Evolutionary conservation across 2,113 vertebrate genomes (phyloP), one percentile per base, ranked within the genome.

Genomic region (Gopherus evgoodei): DNA sequence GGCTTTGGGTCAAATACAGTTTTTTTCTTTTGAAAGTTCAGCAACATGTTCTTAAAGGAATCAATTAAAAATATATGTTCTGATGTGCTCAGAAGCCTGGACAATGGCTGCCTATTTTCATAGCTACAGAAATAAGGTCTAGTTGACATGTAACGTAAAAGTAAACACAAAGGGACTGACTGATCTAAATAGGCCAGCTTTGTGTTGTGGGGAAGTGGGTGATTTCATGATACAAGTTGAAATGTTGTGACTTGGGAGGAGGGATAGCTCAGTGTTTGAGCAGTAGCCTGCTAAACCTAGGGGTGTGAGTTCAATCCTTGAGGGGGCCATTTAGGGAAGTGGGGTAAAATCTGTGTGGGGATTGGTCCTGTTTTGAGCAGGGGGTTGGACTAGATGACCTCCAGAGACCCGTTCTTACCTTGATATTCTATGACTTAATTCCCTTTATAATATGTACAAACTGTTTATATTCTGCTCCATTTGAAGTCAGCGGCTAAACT

Each of bases 371-470:
- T 11, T 49, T 49, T 49, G 47, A 49, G 8, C 47, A 11, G 47
- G 47, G 47, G 10, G 47, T 49, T 11, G 47, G 47, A 49, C 47
- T 49, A 49, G 47, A 49, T 49, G 47, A 49, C 47, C 47, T 49
- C 47, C 47, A 11, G 47, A 49, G 10, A 10, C 10, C 47, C 47
- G 9, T 47, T 47, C 47, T 9, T 3, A 47, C 47, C 47, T 11
- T 10, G 10, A 49, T 49, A 49, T 11, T 11, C 47, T 49, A 49
- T 49, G 47, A 49, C 0, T 11, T 93, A 94, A 96, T 96, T 97
- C 88, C 91, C 95, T 95, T 97, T 86, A 91, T 95, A 38, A 92
- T 96, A 94, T 93, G 76, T 89, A 94, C 95, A 83, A 82, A 97
- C 96, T 96, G 96, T 96, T 97, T 94, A 96, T 53, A 62, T 76